phyloP scores from a whole-genome alignment of 2,113 vertebrate species.

The Mionectes macconnelli region DNA sequence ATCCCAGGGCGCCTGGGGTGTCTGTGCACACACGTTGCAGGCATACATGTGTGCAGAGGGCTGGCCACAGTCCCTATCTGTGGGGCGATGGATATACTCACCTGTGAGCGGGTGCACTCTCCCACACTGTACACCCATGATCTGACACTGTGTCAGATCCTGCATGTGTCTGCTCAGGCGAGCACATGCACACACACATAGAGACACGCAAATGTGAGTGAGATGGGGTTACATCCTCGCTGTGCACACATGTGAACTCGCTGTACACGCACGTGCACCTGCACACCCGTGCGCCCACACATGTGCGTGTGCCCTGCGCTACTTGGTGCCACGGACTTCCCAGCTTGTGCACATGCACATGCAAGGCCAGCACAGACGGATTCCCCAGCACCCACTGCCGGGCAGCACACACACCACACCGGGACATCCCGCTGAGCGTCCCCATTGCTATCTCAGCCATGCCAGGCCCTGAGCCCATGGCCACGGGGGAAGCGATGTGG shows the following conservation, averaged over 20 bases:
- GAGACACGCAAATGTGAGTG: too few relatives aligned
- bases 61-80: neutral
- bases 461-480: neutral
- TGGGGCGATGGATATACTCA: too few relatives aligned
- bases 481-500: neutral
- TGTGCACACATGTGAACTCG: neutral
- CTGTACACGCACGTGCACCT: fast-evolving
- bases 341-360: fast-evolving
- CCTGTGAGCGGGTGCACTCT: fast-evolving
- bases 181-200: neutral
- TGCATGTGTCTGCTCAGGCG: fast-evolving
- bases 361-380: fast-evolving
- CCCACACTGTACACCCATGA: fast-evolving
- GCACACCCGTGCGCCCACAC: fast-evolving
- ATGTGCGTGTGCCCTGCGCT: fast-evolving
- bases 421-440: fast-evolving
- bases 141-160: fast-evolving
- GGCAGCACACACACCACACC: neutral
- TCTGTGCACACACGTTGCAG: neutral
- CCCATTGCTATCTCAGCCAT: neutral
- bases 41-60: fast-evolving
- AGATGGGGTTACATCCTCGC: too few relatives aligned
- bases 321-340: neutral
- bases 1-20: fast-evolving
- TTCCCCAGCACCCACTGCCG: neutral